A percentile compares a stretch with the other conserved stretches of the same genome.
phyloP scores from a whole-genome alignment of 2,113 vertebrate genomes.

The Anhinga rufa region DNA sequence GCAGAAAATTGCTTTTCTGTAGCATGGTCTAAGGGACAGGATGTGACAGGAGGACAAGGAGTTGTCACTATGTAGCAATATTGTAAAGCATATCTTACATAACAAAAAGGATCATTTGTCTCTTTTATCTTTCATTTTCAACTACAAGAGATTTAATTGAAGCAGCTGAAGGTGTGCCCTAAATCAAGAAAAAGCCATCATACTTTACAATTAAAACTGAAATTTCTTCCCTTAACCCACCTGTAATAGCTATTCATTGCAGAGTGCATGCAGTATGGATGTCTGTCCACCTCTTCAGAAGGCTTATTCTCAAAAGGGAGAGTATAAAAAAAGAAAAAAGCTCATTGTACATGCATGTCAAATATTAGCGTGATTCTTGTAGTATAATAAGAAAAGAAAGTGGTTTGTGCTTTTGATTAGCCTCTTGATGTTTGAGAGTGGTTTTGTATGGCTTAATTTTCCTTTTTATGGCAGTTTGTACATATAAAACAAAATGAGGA shows the following conservation, averaged over 20 bases:
- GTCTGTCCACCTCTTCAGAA: neutral
- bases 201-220: slow-evolving; percentile 4
- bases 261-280: neutral
- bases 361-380: slow-evolving; percentile 35
- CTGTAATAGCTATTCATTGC: neutral
- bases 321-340: no score
- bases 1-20: slow-evolving; percentile 84
- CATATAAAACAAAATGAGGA: slow-evolving; percentile 57
- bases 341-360: slow-evolving; percentile 42
- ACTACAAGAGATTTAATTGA: slow-evolving; percentile 11
- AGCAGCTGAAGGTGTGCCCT: neutral
- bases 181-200: neutral
- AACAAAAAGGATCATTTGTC: slow-evolving; percentile 64
- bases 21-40: slow-evolving; percentile 71
- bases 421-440: slow-evolving; percentile 69
- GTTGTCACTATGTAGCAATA: slow-evolving; percentile 66
- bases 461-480: slow-evolving; percentile 70
- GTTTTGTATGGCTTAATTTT: slow-evolving; percentile 71
- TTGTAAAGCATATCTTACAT: slow-evolving; percentile 64
- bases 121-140: slow-evolving; percentile 56
- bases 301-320: neutral
- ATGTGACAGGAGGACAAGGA: slow-evolving; percentile 74
- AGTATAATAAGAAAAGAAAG: slow-evolving; percentile 62
- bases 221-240: neutral
- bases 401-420: slow-evolving; percentile 68